These are phyloP conservation scores for Catocala sponsa DNA, from an alignment of 2,888 invertebrate species.

Conservation along the genomic window DNA sequence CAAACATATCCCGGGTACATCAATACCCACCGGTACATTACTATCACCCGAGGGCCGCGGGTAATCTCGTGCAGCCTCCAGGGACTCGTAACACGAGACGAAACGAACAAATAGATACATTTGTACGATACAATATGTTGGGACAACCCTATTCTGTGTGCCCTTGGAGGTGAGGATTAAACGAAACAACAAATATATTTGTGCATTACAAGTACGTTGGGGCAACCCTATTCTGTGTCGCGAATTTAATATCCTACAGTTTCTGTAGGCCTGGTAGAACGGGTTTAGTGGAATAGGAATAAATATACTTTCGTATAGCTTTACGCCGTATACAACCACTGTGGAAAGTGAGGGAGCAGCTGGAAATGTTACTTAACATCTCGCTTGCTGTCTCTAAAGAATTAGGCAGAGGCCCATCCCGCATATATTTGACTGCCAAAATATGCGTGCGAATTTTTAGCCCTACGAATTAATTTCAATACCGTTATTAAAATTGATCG, in stretches of 20 bases:
- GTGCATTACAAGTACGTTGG: background rate
- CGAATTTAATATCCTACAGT: background rate
- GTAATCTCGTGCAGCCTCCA: constrained; percentile 59
- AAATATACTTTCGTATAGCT: too few relatives aligned
- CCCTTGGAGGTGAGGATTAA: background rate
- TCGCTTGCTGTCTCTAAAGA: too few relatives aligned
- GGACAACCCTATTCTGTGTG: constrained; percentile 30
- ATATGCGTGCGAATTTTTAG: too few relatives aligned
- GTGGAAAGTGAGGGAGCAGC: too few relatives aligned
- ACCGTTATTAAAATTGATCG: too few relatives aligned
- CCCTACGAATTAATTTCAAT: too few relatives aligned
- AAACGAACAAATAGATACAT: constrained; percentile 75
- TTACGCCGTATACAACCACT: too few relatives aligned
- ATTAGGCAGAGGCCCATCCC: too few relatives aligned
- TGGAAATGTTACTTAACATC: too few relatives aligned
- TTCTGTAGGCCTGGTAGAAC: background rate
- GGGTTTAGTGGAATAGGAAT: background rate
- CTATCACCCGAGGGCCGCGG: constrained; percentile 50
- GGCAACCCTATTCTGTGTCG: background rate
- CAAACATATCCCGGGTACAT: constrained; percentile 20
- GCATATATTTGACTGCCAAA: too few relatives aligned
- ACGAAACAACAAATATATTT: constrained; percentile 70
- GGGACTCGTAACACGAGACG: constrained; percentile 75
- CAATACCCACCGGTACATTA: constrained; percentile 51
- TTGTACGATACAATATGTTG: constrained; percentile 74